These are phyloP conservation scores for Polydrusus pterygomalis DNA, from an alignment of 2,888 invertebrate species.

Conservation along the genomic window DNA sequence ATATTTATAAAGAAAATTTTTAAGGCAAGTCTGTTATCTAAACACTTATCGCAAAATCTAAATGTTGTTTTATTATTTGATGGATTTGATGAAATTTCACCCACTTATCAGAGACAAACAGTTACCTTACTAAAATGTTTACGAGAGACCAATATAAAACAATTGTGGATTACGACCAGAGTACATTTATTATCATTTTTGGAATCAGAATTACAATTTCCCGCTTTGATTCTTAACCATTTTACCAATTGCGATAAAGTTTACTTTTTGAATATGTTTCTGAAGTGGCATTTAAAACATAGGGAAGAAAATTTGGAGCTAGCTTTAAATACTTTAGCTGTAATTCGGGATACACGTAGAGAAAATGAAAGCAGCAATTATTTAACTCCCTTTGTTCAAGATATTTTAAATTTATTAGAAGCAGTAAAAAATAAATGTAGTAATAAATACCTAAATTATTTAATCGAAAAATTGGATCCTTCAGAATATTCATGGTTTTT, in stretches of 20 bases:
- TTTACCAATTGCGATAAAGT: slow-evolving; percentile 11
- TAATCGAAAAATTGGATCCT: slow-evolving; percentile 6
- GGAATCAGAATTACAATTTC: neutral
- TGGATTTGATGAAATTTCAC: neutral
- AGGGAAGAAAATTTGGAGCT: neutral
- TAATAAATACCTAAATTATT: neutral
- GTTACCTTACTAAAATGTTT: neutral
- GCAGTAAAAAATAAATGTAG: neutral
- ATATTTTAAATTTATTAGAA: slow-evolving; percentile 9
- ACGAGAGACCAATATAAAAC: neutral
- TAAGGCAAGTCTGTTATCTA: neutral
- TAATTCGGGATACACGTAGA: neutral
- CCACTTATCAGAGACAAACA: neutral
- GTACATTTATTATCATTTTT: neutral
- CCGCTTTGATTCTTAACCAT: neutral
- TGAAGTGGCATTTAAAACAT: slow-evolving; percentile 2
- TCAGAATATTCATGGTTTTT: neutral
- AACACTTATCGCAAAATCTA: neutral
- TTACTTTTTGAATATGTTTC: neutral
- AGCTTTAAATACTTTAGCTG: neutral
- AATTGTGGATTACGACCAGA: neutral
- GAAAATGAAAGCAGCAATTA: too few species aligned
- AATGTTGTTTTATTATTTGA: too few species aligned
- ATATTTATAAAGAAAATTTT: neutral
- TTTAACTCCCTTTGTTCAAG: neutral